Evolutionary conservation across 2,113 vertebrate species (phyloP), one percentile per base, ranked within the genome.

Genomic region (Sylvia atricapilla): DNA sequence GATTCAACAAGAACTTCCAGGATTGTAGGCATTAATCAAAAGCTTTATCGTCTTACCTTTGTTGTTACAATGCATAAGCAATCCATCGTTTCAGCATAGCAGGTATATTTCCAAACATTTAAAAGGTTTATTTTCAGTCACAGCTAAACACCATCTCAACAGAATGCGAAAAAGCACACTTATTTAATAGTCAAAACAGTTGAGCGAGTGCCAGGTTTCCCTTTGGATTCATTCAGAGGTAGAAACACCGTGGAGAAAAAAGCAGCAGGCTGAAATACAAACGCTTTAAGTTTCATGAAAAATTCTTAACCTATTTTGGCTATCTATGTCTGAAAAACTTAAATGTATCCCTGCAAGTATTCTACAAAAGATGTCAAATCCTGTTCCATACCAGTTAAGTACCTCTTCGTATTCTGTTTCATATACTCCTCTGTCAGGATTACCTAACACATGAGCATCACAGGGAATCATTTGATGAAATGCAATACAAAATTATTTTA

Each of bases 51-150:
- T 82, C 98, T 99, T 99, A 99, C 99, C 99, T 99, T 99, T 79
- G 98, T 99, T 53, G 98, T 99, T 97, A 99, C 98, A 96, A 99
- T 99, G 97, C 99, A 99, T 93, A 99, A 98, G 98, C 99, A 99
- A 97, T 99, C 99, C 99, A 99, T 99, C 66, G 90, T 96, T 97
- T 92, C 96, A 96, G 97, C 97, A 98, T 84, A 96, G 96, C 96
- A 97, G 89, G 92, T 95, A 80, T 73, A 94, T 97, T 91, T 96
- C 98, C 97, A 97, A 64, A 95, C 86, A 97, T 96, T 97, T 97
- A 97, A 98, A 93, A 97, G 97, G 94, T 75, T 96, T 98, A 95
- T 92, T 95, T 76, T 82, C 93, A 55, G 94, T 94, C 90, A 94
- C 96, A 91, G 90, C 78, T 96, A 78, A 92, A 90, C 52, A 67